phyloP scores from a whole-genome alignment of 1,140 invertebrate species.

The Saxidomus purpurata region DNA sequence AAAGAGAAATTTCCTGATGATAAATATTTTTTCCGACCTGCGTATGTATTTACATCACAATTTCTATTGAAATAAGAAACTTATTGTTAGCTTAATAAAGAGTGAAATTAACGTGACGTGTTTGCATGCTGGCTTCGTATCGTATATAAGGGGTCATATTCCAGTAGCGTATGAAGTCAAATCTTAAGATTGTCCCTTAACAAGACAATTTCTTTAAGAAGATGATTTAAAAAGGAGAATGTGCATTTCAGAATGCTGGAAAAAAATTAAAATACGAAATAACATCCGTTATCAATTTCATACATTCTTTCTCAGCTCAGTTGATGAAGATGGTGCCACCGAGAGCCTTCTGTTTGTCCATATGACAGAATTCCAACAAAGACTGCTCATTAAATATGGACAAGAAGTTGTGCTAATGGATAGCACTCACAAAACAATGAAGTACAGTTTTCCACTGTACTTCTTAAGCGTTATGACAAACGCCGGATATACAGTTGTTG shows the following conservation, averaged over 20 bases:
- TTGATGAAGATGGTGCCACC: too few relatives aligned
- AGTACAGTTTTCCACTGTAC: slow-evolving; percentile 56
- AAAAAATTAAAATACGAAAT: too few relatives aligned
- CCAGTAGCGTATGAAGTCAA: too few relatives aligned
- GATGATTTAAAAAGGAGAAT: slow-evolving; percentile 40
- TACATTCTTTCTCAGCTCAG: too few relatives aligned
- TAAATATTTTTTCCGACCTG: not conserved
- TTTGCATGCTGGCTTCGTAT: not conserved
- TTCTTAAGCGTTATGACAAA: slow-evolving; percentile 62
- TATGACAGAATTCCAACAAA: too few relatives aligned
- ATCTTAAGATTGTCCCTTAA: too few relatives aligned
- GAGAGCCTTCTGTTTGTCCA: too few relatives aligned
- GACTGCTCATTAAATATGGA: slow-evolving; percentile 46
- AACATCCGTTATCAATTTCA: too few relatives aligned
- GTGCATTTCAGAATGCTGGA: slow-evolving; percentile 47
- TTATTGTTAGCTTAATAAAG: too few relatives aligned
- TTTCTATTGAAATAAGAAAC: not conserved
- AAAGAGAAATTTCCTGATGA: not conserved
- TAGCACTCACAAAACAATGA: slow-evolving; percentile 52
- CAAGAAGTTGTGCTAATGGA: slow-evolving; percentile 59
- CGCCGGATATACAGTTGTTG: slow-evolving; percentile 62
- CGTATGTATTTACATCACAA: not conserved
- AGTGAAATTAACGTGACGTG: too few relatives aligned
- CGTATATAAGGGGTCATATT: not conserved
- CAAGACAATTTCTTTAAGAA: not conserved